A percentile compares a stretch with the other conserved stretches of the same genome.
Evolutionary conservation across 23 tunicate genomes (phyloP).

Genomic region (Trididemnum miniatum): DNA sequence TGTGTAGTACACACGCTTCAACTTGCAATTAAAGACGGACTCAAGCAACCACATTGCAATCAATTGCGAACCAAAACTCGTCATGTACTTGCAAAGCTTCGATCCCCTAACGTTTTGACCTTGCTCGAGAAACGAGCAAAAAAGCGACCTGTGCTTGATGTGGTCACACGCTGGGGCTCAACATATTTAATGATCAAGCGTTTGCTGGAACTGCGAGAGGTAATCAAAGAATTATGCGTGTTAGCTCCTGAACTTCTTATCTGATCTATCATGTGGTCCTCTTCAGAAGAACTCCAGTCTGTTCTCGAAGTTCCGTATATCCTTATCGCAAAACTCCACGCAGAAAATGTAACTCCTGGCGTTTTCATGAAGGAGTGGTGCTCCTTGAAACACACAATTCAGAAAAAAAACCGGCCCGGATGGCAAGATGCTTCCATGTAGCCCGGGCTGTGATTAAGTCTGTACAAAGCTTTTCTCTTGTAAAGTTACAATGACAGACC

Average conservation of each 20-base stretch:
- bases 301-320: slow-evolving; percentile 16
- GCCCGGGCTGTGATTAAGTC: too few relatives aligned
- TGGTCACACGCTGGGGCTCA: slow-evolving; percentile 14
- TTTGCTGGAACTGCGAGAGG: slow-evolving; percentile 17
- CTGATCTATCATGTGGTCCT: slow-evolving; percentile 1
- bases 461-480: too few relatives aligned
- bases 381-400: slow-evolving; percentile 6
- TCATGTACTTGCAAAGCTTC: slow-evolving; percentile 8
- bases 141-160: not conserved
- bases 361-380: slow-evolving; percentile 25
- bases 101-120: slow-evolving; percentile 17
- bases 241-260: slow-evolving; percentile 11
- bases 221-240: slow-evolving; percentile 11
- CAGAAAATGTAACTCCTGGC: slow-evolving; percentile 22
- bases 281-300: not conserved
- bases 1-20: too few relatives aligned
- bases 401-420: slow-evolving; percentile 26
- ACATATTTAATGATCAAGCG: slow-evolving; percentile 18
- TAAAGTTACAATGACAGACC: too few relatives aligned
- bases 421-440: too few relatives aligned
- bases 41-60: too few relatives aligned
- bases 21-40: too few relatives aligned
- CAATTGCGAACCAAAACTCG: too few relatives aligned
- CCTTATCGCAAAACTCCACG: slow-evolving; percentile 17
- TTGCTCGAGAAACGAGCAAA: slow-evolving; percentile 12